A percentile compares a stretch with the other conserved stretches of the same genome.
Conservation (phyloP, 1,140 invertebrate genomes). For the Drosophila fuyamai region DNA sequence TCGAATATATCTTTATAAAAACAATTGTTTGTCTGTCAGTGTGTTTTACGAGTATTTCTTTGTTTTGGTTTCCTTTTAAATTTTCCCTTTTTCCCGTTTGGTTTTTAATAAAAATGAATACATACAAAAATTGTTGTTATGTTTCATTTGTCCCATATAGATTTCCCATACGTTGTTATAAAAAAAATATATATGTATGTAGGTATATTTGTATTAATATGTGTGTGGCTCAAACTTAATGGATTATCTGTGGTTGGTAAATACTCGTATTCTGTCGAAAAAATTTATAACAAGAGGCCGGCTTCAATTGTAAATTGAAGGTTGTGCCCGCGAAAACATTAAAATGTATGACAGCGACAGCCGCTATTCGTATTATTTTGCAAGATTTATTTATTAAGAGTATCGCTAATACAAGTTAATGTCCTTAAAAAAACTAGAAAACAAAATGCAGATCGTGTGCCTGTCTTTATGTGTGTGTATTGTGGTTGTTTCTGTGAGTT, state of each 20-base stretch:
- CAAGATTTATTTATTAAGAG: conserved; percentile 36
- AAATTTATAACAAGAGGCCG: conserved; percentile 48
- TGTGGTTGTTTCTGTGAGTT: conserved; percentile 5
- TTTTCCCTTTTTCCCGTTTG: conserved; percentile 22
- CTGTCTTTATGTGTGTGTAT: conserved; percentile 3
- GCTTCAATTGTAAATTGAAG: conserved; percentile 32
- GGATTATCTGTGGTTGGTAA: conserved; percentile 26
- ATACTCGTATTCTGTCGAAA: conserved; percentile 36
- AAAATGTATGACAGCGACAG: conserved; percentile 44
- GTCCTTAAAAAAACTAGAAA: conserved; percentile 30
- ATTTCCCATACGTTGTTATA: conserved; percentile 41
- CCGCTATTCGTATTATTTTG: conserved; percentile 30
- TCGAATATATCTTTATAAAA: conserved; percentile 80
- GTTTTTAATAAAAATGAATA: conserved; percentile 77
- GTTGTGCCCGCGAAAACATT: conserved; percentile 48
- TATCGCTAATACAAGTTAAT: conserved; percentile 45
- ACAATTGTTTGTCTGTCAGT: conserved; percentile 71
- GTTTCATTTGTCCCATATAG: conserved; percentile 53
- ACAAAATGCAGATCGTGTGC: conserved; percentile 43
- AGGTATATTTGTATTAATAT: conserved; percentile 55
- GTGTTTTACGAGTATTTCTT: conserved; percentile 54
- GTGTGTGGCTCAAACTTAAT: conserved; percentile 62
- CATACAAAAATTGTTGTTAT: conserved; percentile 78
- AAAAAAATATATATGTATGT: conserved; percentile 64
- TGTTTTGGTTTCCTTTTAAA: conserved; percentile 37